phyloP scores from a whole-genome alignment of 1,140 invertebrate genomes.

The Glossosoma conforme region DNA sequence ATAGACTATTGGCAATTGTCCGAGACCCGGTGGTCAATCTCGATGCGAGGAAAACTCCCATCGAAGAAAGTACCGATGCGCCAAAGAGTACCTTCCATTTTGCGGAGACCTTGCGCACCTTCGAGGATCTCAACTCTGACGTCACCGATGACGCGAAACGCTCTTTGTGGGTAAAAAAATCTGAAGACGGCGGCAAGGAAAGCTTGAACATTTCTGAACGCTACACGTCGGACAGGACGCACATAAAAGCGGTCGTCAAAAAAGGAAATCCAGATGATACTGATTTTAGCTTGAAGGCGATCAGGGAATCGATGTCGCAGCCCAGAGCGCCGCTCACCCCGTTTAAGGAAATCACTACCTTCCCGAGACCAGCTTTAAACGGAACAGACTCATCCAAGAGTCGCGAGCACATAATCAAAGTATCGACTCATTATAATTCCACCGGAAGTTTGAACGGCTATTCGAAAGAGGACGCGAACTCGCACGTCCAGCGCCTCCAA shows the following conservation, averaged over 20 bases:
- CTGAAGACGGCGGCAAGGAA: slow-evolving; percentile 15
- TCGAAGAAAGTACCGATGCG: slow-evolving; percentile 38
- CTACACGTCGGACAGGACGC: slow-evolving; percentile 6
- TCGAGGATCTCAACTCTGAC: slow-evolving; percentile 32
- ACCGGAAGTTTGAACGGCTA: slow-evolving; percentile 4
- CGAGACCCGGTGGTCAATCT: slow-evolving; percentile 38
- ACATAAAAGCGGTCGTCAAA: slow-evolving; percentile 13
- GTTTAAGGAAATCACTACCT: not conserved
- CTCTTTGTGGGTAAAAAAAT: slow-evolving; percentile 29
- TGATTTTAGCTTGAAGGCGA: slow-evolving; percentile 6
- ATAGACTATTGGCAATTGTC: slow-evolving; percentile 52
- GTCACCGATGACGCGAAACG: slow-evolving; percentile 33
- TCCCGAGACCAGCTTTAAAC: slow-evolving; percentile 1
- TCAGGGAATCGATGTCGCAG: not conserved
- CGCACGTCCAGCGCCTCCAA: slow-evolving; percentile 17
- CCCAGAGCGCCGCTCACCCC: not conserved
- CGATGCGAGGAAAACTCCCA: slow-evolving; percentile 31
- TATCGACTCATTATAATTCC: slow-evolving; percentile 3
- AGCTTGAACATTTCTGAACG: slow-evolving; percentile 19
- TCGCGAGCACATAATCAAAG: not conserved
- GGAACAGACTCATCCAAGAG: slow-evolving; percentile 3
- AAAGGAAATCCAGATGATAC: slow-evolving; percentile 6
- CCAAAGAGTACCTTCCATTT: slow-evolving; percentile 34
- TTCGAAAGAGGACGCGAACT: slow-evolving; percentile 10
- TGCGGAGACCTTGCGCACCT: slow-evolving; percentile 21